A percentile compares a stretch with the other conserved stretches of the same genome.
Conservation (phyloP, 2,113 vertebrate species). For the Hipposideros armiger region DNA sequence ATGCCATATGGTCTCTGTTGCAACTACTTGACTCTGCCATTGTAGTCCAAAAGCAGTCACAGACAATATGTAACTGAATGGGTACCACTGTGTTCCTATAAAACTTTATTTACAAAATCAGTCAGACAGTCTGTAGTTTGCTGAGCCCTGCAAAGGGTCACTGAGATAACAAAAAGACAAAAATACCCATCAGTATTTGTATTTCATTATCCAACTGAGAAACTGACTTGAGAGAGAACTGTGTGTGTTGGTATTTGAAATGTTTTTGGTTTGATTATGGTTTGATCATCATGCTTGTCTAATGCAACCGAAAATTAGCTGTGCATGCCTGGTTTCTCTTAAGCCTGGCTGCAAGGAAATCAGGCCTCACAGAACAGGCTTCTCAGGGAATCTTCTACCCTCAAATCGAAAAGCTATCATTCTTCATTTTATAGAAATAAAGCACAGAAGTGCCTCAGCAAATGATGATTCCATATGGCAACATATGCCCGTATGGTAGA, state of each 20-base stretch:
- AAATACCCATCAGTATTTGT: not conserved
- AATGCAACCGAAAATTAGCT: not conserved
- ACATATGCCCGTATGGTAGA: not conserved
- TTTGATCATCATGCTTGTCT: not conserved
- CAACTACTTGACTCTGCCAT: not conserved
- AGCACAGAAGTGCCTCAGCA: not conserved
- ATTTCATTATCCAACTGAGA: not conserved
- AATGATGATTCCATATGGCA: not conserved
- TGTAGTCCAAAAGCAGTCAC: not conserved
- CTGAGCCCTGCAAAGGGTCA: not conserved
- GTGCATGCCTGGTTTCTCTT: not conserved
- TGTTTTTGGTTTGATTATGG: not conserved
- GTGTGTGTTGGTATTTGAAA: not conserved
- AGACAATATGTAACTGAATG: not conserved
- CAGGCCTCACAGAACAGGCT: not conserved
- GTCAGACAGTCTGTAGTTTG: not conserved
- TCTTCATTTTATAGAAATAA: constrained; percentile 51
- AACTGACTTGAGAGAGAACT: not conserved
- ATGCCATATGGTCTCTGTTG: not conserved
- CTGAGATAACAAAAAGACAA: constrained; percentile 1
- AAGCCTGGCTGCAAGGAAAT: not conserved
- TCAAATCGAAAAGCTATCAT: constrained; percentile 8
- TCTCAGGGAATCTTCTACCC: not conserved
- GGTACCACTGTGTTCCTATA: not conserved
- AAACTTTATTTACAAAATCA: constrained; percentile 58